A percentile compares a stretch with the other conserved stretches of the same genome.
phyloP scores from a whole-genome alignment of 92 coral and sea anemone species.

The Porites cylindrica region DNA sequence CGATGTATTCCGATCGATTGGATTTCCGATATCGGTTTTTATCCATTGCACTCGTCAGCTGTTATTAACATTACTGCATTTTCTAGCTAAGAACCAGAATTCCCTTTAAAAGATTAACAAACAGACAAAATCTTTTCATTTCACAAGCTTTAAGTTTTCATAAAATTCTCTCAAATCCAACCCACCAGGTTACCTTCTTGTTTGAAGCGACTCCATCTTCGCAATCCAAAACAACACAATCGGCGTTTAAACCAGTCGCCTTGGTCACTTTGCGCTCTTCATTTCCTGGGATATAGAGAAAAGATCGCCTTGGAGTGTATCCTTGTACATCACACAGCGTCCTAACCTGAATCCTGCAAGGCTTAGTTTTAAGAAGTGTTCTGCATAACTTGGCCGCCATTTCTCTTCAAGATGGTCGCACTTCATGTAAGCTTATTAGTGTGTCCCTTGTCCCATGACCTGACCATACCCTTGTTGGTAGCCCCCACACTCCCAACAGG shows the following conservation, averaged over 20 bases:
- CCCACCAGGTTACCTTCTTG: conserved; percentile 67
- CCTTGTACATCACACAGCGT: conserved; percentile 19
- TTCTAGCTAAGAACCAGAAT: no score
- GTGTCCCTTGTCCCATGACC: background rate
- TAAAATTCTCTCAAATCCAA: no score
- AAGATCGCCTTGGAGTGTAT: conserved; percentile 87
- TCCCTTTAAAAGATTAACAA: no score
- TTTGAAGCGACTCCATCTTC: conserved; percentile 95
- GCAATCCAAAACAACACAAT: conserved; percentile 93
- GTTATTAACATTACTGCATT: no score
- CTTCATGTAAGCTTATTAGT: background rate
- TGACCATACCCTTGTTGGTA: no score
- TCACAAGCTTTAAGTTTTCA: no score
- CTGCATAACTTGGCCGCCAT: conserved; percentile 18
- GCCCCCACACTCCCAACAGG: no score
- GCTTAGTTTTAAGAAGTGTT: background rate
- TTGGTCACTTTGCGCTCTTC: conserved; percentile 90
- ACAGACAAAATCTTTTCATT: no score
- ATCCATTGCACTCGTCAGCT: no score
- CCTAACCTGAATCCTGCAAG: conserved; percentile 14
- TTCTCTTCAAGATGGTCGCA: background rate
- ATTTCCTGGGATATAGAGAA: conserved; percentile 97
- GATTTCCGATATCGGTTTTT: no score
- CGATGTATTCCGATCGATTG: no score
- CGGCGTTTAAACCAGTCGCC: conserved; percentile 85